These are phyloP conservation scores for Chlorodrepanis virens DNA, from an alignment of 2,113 vertebrate species.

Conservation along the genomic window DNA sequence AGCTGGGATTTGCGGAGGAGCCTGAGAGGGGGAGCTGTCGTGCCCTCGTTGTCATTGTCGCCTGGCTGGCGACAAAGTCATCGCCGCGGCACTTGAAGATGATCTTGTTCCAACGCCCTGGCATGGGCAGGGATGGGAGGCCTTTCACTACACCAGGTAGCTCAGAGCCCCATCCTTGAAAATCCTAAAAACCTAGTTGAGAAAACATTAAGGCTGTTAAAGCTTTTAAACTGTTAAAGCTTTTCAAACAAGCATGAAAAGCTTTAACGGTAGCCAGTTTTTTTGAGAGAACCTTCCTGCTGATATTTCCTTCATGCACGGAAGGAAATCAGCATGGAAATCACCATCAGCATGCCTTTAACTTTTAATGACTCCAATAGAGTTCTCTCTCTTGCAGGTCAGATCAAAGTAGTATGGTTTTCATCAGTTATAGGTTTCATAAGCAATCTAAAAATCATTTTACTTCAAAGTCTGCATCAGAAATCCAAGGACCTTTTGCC, in stretches of 20 bases:
- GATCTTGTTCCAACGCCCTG: background rate
- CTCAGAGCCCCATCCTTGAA: background rate
- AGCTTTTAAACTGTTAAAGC: too few species aligned
- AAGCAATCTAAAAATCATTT: background rate
- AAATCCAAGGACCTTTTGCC: background rate
- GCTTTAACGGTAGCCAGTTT: background rate
- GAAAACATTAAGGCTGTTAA: background rate
- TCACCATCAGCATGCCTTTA: background rate
- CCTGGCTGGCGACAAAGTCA: too few species aligned
- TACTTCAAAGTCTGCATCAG: background rate
- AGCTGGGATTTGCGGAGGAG: too few species aligned
- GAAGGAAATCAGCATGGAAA: too few species aligned
- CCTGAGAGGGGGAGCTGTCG: too few species aligned
- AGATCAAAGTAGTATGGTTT: background rate
- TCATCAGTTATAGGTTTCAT: background rate
- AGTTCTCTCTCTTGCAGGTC: background rate
- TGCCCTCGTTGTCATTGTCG: too few species aligned
- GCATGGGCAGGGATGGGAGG: background rate
- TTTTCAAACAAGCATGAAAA: background rate
- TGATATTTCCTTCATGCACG: background rate
- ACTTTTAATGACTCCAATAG: background rate
- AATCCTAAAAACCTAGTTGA: background rate
- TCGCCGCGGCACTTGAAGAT: too few species aligned
- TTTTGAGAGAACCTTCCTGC: background rate
- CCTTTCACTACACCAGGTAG: background rate